phyloP scores from a whole-genome alignment of 2,888 invertebrate species.

The Selenia dentaria region DNA sequence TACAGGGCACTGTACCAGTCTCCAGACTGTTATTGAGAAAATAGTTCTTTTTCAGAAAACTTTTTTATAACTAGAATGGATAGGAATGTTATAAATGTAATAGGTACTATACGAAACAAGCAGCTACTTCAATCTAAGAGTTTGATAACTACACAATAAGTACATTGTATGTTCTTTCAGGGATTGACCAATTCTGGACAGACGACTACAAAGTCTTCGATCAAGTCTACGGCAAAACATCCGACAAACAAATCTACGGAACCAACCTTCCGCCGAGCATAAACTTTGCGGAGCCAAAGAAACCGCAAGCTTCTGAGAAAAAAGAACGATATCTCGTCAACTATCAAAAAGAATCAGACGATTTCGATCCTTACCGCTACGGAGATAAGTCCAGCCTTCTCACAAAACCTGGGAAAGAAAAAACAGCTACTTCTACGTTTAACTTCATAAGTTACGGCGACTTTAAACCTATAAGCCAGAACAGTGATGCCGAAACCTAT shows the following conservation, averaged over 20 bases:
- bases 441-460: slow-evolving; percentile 61
- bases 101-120: too few species aligned
- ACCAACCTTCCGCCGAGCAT: slow-evolving; percentile 53
- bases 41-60: too few species aligned
- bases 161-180: slow-evolving; percentile 5
- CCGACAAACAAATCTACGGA: slow-evolving; percentile 70
- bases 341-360: slow-evolving; percentile 38
- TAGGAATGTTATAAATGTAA: too few species aligned
- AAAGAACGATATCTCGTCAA: slow-evolving; percentile 49
- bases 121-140: too few species aligned
- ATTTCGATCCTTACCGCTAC: slow-evolving; percentile 42
- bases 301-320: slow-evolving; percentile 55
- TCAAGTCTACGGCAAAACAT: slow-evolving; percentile 72
- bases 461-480: slow-evolving; percentile 62
- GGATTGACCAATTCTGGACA: slow-evolving; percentile 63
- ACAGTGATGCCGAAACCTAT: slow-evolving; percentile 66
- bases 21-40: too few species aligned
- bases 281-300: slow-evolving; percentile 39
- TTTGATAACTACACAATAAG: too few species aligned
- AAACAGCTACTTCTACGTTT: slow-evolving; percentile 47
- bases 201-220: slow-evolving; percentile 73
- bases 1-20: too few species aligned
- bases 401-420: slow-evolving; percentile 35
- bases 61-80: too few species aligned
- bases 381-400: slow-evolving; percentile 50